Evolutionary conservation across 2,888 invertebrate species (phyloP).

Genomic region (Phlogophora meticulosa): DNA sequence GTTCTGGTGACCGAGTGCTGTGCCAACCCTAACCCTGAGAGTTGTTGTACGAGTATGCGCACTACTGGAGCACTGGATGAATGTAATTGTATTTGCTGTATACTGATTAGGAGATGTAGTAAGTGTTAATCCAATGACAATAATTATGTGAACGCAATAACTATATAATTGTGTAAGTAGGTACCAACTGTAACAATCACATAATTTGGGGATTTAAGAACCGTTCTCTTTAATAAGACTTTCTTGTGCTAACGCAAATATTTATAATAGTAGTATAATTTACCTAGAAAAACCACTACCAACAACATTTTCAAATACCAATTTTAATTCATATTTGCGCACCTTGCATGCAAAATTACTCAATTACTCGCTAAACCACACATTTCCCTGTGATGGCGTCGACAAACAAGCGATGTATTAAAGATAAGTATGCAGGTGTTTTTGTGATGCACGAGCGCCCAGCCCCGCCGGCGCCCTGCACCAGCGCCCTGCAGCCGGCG

Average conservation of each 20-base stretch:
- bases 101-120: neutral
- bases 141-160: neutral
- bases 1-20: constrained; percentile 32
- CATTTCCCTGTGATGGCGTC: constrained; percentile 17
- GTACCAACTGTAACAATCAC: no score
- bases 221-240: no score
- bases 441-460: constrained; percentile 16
- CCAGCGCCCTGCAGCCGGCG: neutral
- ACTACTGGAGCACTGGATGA: constrained; percentile 12
- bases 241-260: neutral
- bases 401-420: constrained; percentile 18
- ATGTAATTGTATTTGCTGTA: neutral
- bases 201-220: no score
- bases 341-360: constrained; percentile 19
- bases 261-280: neutral
- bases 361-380: constrained; percentile 36
- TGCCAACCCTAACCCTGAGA: constrained; percentile 5
- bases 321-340: constrained; percentile 15
- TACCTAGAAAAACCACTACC: neutral
- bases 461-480: neutral
- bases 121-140: neutral
- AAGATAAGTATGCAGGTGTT: constrained; percentile 33
- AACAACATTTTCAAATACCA: neutral
- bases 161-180: neutral
- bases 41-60: constrained; percentile 23